A percentile compares a stretch with the other conserved stretches of the same genome.
phyloP scores from a whole-genome alignment of 1,140 invertebrate genomes.

The Papilio dardanus region DNA sequence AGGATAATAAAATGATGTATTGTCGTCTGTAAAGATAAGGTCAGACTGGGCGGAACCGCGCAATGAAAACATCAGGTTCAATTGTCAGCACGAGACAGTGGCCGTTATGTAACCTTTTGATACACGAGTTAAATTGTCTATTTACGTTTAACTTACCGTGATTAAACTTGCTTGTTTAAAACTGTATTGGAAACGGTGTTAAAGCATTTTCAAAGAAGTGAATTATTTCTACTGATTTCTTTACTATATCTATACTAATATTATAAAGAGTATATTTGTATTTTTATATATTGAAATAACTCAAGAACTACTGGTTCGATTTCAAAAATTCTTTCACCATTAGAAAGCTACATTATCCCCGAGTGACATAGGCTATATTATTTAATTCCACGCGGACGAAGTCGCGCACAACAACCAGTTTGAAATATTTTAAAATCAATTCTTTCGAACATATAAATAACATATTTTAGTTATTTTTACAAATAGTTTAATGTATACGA shows the following conservation, averaged over 20 bases:
- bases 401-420: too few species aligned
- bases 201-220: background rate
- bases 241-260: too few species aligned
- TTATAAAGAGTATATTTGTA: too few species aligned
- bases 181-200: background rate
- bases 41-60: constrained; percentile 1
- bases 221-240: too few species aligned
- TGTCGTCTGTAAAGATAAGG: background rate
- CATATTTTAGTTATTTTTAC: background rate
- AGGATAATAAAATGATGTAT: constrained; percentile 1
- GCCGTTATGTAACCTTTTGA: constrained; percentile 10
- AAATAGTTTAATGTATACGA: background rate
- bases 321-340: too few species aligned
- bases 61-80: constrained; percentile 21
- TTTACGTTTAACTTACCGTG: background rate
- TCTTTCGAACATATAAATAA: too few species aligned
- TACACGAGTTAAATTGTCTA: background rate
- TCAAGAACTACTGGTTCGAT: too few species aligned
- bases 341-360: too few species aligned
- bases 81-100: background rate
- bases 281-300: too few species aligned
- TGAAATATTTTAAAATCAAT: too few species aligned
- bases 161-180: background rate
- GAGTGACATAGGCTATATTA: too few species aligned
- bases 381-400: too few species aligned